Percentiles rank a stretch among this genome's conserved stretches.
Conservation (phyloP, 2,113 vertebrate genomes). For the Pseudonaja textilis region DNA sequence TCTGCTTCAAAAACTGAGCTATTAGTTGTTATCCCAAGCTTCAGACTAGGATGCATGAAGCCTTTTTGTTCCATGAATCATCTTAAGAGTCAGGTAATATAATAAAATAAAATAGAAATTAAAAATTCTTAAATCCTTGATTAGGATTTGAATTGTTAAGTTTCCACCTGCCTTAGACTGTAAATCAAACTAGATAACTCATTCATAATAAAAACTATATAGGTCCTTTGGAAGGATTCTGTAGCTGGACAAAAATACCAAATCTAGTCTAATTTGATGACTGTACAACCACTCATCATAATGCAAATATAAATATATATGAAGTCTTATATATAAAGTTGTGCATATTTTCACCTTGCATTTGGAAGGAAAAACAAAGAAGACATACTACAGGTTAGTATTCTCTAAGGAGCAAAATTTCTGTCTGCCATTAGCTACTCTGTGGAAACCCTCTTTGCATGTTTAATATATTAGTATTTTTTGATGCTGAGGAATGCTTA, state of each 20-base stretch:
- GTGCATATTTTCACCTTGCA: not conserved
- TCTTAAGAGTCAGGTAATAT: not conserved
- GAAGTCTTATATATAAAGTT: not conserved
- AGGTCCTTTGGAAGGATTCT: not conserved
- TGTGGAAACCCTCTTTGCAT: constrained; percentile 8
- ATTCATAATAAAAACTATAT: not conserved
- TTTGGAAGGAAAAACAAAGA: not conserved
- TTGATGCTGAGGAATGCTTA: constrained; percentile 16
- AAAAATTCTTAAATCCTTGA: not conserved
- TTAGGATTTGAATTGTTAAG: not conserved
- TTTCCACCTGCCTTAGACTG: not conserved
- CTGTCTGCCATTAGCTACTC: constrained; percentile 18
- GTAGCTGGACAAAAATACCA: not conserved
- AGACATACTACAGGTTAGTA: not conserved
- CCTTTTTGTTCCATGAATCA: not conserved
- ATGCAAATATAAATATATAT: not conserved
- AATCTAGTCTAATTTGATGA: not conserved
- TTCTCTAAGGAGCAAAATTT: constrained; percentile 8
- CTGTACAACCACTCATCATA: not conserved
- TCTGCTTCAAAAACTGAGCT: constrained; percentile 12
- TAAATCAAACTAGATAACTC: not conserved
- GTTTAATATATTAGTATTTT: constrained; percentile 38
- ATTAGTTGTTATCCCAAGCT: not conserved
- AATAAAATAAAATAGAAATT: not conserved
- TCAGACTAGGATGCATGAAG: not conserved